Base-by-base conservation (phyloP, 2,113 vertebrate genomes). In the Heterochromis multidens region DNA sequence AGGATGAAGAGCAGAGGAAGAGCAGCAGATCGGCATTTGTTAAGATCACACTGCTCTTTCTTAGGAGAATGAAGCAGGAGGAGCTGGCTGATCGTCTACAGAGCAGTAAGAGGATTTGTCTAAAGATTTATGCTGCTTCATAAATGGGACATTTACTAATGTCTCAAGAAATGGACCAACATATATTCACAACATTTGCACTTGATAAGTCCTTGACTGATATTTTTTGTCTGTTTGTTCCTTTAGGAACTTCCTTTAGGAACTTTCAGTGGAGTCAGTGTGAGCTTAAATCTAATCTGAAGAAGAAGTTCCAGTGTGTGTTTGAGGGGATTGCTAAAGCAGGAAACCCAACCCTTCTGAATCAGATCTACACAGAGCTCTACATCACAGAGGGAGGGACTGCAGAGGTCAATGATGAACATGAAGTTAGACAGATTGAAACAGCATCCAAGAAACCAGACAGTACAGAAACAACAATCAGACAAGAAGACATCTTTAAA, bases 321-420 rank as follows among this genome's bases (percentile, higher is more conserved):
- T 59, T 59, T 59, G 57, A 59, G 23, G 57, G 57, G 6, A 16
- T 59, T 6, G 57, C 57, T 59, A 59, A 59, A 59, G 58, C 58
- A 60, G 58, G 58, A 29, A 29, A 60, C 0, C 58, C 58, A 60
- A 31, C 27, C 58, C 58, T 60, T 4, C 58, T 79, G 12, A 52
- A 79, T 16, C 37, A 81, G 62, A 94, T 94, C 82, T 94, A 93
- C 92, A 95, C 94, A 17, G 91, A 94, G 82, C 89, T 94, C 52
- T 92, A 92, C 84, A 88, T 95, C 85, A 95, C 87, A 6, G 89
- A 1, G 29, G 59, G 59, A 0, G 59, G 29, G 29, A 11, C 59
- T 0, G 0, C 60, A 61, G 60, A 33, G 60, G 29, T 61, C 60
- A 61, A 62, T 62, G 60, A 1, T 62, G 60, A 62, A 62, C 60